Base-by-base conservation (phyloP, 1,140 invertebrate species). In the Latrodectus geometricus region DNA sequence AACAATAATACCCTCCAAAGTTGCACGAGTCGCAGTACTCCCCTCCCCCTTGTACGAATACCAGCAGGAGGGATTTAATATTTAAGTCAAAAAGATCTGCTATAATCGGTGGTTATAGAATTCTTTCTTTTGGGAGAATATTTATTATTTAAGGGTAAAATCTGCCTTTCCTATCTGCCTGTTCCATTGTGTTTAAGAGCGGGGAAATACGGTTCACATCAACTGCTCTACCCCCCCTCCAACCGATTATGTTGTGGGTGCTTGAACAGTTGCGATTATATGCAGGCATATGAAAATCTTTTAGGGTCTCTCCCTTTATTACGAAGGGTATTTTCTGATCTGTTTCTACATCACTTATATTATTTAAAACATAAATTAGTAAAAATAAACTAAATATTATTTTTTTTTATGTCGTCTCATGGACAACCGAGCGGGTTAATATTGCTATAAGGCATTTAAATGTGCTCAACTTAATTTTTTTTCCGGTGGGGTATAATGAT, bases 71-170 rank as follows among this genome's bases (percentile, higher is more conserved):
- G 17, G 77, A 17, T 80, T 70, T 7, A 80, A 49, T 48, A 69
- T 80, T 52, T 69, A 80, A 80, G 77, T 80, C 77, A 80, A 52
- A 49, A 80, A 70, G 77, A 52, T 48, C 70, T 73, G 21, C 68
- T 50, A 61, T 9, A 17, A 17, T 20, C 12, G 52, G 77, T 70
- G 66, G 23, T 54, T 23, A n/a, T 66, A n/a, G 76, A 48, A 21
- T 54, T 11, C 35, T n/a, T 61, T 61, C 54, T 73, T 12, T 49
- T 8, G 50, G 12, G 73, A 52, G 73, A 61, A 54, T 75, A 75
- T 75, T 75, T 75, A 66, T 66, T 78, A 78, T 78, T 49, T 9
- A 15, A 35, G 61, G 12, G 20, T 12, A 52, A 80, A 52, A 69
- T 80, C 20, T 80, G 14, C n/a, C 50, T 23, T 50, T 49, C 15